phyloP scores from a whole-genome alignment of 2,888 invertebrate species.

The Drosophila anomelani region DNA sequence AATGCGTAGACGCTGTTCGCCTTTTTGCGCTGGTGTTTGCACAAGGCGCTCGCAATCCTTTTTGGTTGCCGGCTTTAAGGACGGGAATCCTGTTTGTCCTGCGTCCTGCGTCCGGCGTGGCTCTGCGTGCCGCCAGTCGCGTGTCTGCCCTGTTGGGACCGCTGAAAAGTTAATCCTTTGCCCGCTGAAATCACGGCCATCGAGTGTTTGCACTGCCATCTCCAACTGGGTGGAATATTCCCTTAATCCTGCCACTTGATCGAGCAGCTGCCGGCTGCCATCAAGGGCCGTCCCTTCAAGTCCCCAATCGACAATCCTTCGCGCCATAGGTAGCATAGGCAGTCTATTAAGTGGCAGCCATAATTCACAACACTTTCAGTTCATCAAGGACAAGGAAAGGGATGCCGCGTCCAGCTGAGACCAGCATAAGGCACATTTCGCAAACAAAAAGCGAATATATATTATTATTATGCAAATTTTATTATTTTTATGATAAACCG shows the following conservation, averaged over 20 bases:
- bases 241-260: constrained; percentile 75
- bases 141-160: constrained; percentile 61
- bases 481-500: constrained; percentile 79
- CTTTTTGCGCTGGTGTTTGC: constrained; percentile 61
- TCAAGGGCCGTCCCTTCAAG: constrained; percentile 22
- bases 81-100: constrained; percentile 55
- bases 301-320: constrained; percentile 63
- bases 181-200: constrained; percentile 61
- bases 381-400: constrained; percentile 65
- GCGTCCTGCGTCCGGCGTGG: constrained; percentile 26
- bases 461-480: constrained; percentile 81
- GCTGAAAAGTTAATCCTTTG: constrained; percentile 73
- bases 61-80: constrained; percentile 24
- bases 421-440: constrained; percentile 63
- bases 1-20: constrained; percentile 66
- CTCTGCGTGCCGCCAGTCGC: constrained; percentile 71
- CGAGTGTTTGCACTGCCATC: constrained; percentile 60
- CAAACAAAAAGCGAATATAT: constrained; percentile 51
- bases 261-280: constrained; percentile 60
- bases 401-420: constrained; percentile 56
- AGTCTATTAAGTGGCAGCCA: constrained; percentile 48
- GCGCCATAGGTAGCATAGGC: constrained; percentile 44
- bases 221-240: constrained; percentile 43
- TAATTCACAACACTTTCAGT: constrained; percentile 80
- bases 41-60: constrained; percentile 67